Evolutionary conservation across 2,888 invertebrate genomes (phyloP).

Genomic region (Xestia rhomboidea): DNA sequence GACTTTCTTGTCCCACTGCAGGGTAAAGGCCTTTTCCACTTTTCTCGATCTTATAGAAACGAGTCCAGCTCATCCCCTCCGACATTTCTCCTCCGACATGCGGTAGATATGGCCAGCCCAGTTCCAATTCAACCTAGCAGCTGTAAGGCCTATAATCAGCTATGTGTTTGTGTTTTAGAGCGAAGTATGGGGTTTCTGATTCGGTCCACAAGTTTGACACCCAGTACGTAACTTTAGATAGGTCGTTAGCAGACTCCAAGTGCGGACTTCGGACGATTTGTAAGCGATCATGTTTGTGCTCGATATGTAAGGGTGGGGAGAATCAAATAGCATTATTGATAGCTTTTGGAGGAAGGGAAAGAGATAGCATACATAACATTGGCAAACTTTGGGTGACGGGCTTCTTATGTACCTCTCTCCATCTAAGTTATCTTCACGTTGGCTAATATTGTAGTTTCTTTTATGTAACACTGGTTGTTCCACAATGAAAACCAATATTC

Average conservation of each 20-base stretch:
- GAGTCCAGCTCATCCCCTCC: background rate
- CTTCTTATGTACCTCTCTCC: background rate
- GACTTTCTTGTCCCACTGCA: background rate
- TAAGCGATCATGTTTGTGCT: background rate
- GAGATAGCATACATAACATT: background rate
- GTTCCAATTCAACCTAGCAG: background rate
- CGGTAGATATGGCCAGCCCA: background rate
- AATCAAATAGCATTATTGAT: background rate
- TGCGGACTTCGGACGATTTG: background rate
- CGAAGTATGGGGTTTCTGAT: background rate
- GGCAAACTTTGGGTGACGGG: background rate
- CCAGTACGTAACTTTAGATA: background rate
- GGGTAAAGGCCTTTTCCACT: background rate
- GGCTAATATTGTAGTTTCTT: background rate
- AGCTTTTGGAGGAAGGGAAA: too few species aligned
- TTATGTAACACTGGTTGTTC: background rate
- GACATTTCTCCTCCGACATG: too few species aligned
- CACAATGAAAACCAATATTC: background rate
- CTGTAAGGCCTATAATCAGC: background rate
- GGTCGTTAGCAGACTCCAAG: background rate
- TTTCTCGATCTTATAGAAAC: background rate
- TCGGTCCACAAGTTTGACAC: background rate
- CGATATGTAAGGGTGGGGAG: background rate
- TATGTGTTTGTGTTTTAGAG: background rate
- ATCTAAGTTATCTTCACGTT: background rate